Conservation (phyloP, 1,140 invertebrate genomes). For the Onthophagus taurus region DNA sequence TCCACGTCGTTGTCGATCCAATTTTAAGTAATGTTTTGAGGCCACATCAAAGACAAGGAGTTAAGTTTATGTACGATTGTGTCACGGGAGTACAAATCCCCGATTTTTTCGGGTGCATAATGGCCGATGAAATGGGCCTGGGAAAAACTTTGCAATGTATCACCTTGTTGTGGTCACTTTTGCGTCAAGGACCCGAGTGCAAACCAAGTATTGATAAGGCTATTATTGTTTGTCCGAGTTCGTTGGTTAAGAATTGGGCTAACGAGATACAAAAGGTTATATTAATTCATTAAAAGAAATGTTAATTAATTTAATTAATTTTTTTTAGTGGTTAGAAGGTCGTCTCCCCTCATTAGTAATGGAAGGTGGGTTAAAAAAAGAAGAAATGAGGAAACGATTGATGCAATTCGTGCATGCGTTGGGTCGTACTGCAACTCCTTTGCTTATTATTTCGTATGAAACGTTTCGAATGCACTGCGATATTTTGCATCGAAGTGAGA, state of each 20-base stretch:
- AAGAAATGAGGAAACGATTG: conserved; percentile 81
- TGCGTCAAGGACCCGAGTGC: conserved; percentile 75
- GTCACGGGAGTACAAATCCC: conserved; percentile 88
- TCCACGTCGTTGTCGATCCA: conserved; percentile 94
- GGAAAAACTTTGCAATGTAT: conserved; percentile 99
- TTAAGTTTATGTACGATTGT: conserved; percentile 99
- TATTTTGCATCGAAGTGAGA: conserved; percentile 80
- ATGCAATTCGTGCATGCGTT: conserved; percentile 60
- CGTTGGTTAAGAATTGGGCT: conserved; percentile 98
- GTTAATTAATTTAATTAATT: background rate
- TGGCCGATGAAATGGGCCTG: conserved; percentile 97
- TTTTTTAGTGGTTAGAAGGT: conserved; percentile 67
- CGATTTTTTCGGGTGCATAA: conserved; percentile 87
- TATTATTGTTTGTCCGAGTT: conserved; percentile 93
- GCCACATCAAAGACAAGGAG: conserved; percentile 98
- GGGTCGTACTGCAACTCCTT: conserved; percentile 67
- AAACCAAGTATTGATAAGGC: conserved; percentile 85
- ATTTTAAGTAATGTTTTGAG: conserved; percentile 79
- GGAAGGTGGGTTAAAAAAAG: conserved; percentile 81
- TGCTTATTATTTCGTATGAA: conserved; percentile 98
- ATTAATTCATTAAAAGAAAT: background rate
- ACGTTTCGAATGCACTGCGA: conserved; percentile 90
- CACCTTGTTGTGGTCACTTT: conserved; percentile 88
- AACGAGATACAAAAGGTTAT: conserved; percentile 87
- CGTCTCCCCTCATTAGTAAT: conserved; percentile 79